A percentile compares a stretch with the other conserved stretches of the same genome.
Evolutionary conservation across 2,113 vertebrate genomes (phyloP).

Genomic region (Girardinichthys multiradiatus): DNA sequence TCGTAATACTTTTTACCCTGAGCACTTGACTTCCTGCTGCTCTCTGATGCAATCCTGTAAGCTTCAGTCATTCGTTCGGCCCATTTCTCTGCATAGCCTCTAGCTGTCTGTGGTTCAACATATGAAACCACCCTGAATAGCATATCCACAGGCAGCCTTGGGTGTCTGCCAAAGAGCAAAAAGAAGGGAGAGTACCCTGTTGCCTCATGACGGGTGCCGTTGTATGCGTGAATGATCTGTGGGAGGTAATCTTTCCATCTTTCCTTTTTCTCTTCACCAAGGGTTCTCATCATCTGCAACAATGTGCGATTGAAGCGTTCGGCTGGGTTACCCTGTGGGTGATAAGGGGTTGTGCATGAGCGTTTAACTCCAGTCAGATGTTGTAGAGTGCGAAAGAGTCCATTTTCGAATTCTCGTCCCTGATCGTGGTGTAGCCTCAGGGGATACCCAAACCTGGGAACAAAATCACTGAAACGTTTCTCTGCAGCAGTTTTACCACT

Average conservation of each 20-base stretch:
- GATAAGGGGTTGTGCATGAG: not conserved
- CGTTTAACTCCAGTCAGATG: not conserved
- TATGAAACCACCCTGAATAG: no score
- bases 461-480: not conserved
- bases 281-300: not conserved
- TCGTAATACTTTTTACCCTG: not conserved
- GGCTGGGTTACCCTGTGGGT: not conserved
- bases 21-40: not conserved
- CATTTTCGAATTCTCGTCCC: not conserved
- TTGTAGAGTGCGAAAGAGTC: not conserved
- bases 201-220: not conserved
- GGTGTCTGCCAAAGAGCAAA: no score
- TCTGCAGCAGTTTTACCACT: not conserved
- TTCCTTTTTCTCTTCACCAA: not conserved
- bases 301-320: not conserved
- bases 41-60: not conserved
- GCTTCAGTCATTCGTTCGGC: not conserved
- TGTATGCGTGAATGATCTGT: not conserved
- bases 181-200: not conserved
- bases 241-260: not conserved
- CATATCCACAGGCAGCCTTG: no score
- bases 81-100: not conserved
- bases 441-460: not conserved
- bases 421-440: constrained; percentile 11
- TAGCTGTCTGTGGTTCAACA: not conserved